Conservation (phyloP, 2,888 invertebrate species). For the Drosophila anomalata region DNA sequence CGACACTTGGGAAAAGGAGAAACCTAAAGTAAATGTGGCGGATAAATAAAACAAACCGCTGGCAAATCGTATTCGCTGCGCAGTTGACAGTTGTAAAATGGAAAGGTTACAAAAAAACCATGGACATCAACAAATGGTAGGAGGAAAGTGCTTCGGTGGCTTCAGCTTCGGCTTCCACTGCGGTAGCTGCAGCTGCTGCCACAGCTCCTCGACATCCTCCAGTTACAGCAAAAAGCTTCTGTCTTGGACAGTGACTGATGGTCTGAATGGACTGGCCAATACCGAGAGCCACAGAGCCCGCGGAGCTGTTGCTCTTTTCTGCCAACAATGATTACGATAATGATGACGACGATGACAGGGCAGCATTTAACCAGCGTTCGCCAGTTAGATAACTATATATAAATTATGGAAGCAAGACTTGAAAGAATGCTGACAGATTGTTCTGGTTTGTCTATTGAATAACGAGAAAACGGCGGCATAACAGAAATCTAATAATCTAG, state of each 20-base stretch:
- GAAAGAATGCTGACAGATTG: constrained; percentile 19
- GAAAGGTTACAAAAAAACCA: constrained; percentile 57
- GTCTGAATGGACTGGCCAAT: constrained; percentile 20
- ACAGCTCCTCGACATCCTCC: constrained; percentile 14
- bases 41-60: constrained; percentile 31
- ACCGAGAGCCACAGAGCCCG: constrained; percentile 25
- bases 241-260: constrained; percentile 69
- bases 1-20: constrained; percentile 31
- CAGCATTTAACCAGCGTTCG: constrained; percentile 56
- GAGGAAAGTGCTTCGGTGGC: constrained; percentile 33
- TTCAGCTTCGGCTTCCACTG: not conserved
- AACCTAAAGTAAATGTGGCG: constrained; percentile 9
- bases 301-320: constrained; percentile 19
- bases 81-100: constrained; percentile 65
- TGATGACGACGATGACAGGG: constrained; percentile 45
- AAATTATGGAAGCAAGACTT: constrained; percentile 25
- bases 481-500: not conserved
- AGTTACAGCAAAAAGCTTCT: constrained; percentile 31
- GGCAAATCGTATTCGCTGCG: constrained; percentile 50
- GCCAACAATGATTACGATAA: constrained; percentile 39
- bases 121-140: constrained; percentile 26
- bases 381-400: constrained; percentile 53
- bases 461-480: not conserved
- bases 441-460: constrained; percentile 1
- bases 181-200: constrained; percentile 34